Evolutionary conservation across 1,140 invertebrate genomes (phyloP), one percentile per base, ranked within the genome.

Genomic region (Drosophila nebulosa): DNA sequence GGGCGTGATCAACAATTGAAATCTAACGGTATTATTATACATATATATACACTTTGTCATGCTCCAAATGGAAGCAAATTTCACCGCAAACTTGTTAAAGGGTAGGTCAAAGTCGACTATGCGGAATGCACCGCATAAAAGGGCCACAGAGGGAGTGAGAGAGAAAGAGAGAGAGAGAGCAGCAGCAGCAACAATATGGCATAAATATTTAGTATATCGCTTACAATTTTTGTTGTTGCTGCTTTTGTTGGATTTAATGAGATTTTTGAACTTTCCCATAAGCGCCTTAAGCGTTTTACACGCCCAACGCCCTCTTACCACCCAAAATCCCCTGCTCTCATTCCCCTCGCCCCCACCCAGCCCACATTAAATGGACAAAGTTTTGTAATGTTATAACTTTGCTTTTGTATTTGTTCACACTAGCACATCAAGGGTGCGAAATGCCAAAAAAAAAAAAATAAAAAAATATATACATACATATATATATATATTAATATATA

Each of bases 171-270:
- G 35, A 5, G 35, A 6, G 36, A 7, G 14, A 14, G 51, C 16
- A 76, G 59, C 68, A 78, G 55, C 50, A 64, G n/a, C 68, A 80
- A 59, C 78, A 66, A 60, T 62, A 75, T 64, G 63, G 81, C 72
- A 76, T 85, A 85, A 85, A 85, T 86, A 85, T 85, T 85, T 85
- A 85, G 39, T 46, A 46, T 46, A 46, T 46, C 16, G 39, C 39
- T 46, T 46, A 21, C 16, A 21, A 18, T 46, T 46, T 46, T 46
- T 58, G 36, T 56, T 66, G 62, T 74, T 46, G 39, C 18, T 46
- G 39, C 16, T 46, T 21, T 46, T 46, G 39, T 46, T 46, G 16
- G 39, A 46, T 46, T 46, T 46, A 46, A 46, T 46, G 39, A 46
- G 39, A 46, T 46, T 46, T 46, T 46, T 46, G 39, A 46, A 46